phyloP scores from a whole-genome alignment of 2,113 vertebrate species.

The Orientallactaga bullata region DNA sequence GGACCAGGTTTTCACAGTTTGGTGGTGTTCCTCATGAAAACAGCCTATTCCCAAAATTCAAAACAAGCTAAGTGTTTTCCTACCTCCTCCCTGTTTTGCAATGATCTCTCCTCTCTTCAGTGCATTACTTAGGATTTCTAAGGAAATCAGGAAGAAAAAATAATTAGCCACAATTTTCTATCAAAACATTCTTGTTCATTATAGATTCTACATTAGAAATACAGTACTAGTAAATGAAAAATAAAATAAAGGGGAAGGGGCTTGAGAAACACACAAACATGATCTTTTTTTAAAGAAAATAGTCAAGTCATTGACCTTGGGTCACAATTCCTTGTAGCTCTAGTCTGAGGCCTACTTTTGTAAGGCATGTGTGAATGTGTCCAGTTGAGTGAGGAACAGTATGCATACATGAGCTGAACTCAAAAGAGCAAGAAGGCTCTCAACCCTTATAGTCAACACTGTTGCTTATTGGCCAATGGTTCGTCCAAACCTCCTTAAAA shows the following conservation, averaged over 20 bases:
- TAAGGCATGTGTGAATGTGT: background rate
- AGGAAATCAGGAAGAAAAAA: constrained; percentile 80
- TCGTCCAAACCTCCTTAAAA: background rate
- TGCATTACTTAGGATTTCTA: constrained; percentile 84
- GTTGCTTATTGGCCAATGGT: background rate
- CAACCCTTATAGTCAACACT: background rate
- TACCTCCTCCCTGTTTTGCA: constrained; percentile 84
- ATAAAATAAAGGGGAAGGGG: background rate
- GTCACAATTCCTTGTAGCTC: background rate
- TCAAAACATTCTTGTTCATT: constrained; percentile 62
- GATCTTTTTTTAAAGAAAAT: constrained; percentile 19
- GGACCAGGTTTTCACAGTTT: constrained; percentile 41
- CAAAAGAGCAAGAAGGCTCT: background rate
- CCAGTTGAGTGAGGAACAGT: background rate
- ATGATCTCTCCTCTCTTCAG: constrained; percentile 85
- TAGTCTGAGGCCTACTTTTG: background rate
- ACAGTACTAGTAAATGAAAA: background rate
- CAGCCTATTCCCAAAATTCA: constrained; percentile 60
- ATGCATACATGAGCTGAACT: background rate
- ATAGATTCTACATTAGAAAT: constrained; percentile 61
- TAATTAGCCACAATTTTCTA: constrained; percentile 77
- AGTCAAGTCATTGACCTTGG: background rate
- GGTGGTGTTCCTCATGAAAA: background rate
- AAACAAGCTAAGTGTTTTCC: constrained; percentile 71
- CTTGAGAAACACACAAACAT: constrained; percentile 57